Base-by-base conservation (phyloP, 2,113 vertebrate species). In the Chascanopsetta lugubris region DNA sequence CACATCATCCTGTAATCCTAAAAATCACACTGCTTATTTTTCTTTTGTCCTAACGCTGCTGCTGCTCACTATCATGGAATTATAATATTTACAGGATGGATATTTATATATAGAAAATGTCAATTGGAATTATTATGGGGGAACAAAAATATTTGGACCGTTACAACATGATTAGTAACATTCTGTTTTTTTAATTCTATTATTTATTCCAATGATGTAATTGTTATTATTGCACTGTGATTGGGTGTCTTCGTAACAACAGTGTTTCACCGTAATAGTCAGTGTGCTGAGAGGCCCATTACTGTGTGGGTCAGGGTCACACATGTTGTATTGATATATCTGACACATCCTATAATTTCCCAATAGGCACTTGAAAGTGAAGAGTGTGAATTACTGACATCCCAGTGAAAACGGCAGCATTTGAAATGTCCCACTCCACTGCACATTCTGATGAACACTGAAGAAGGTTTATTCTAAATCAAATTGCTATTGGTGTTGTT, bases 281-380 rank as follows among this genome's bases (percentile, higher is more conserved):
- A 15, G 17, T 54, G 11, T 26, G 22, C 18, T 56, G 5, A 62
- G 30, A 59, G 63, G 63, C 61, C 56, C 59, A 5, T 72, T 64
- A 6, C 26, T 29, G 18, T 36, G 36, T 53, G 20, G 59, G 54
- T 66, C n/a, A 56, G 61, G 56, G 20, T 61, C 54, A 58, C 29
- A 34, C 25, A n/a, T 77, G 47, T 12, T 58, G 36, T 38, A 7
- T 49, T 26, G 32, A 40, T 70, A n/a, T 24, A 69, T 25, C 21
- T 68, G 46, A 67, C 57, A 54, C 29, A 20, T 15, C 32, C 54
- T 15, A 10, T 42, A n/a, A 54, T 59, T 25, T 61, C 8, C 4
- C 17, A 27, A 1, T 36, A 20, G 30, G 21, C n/a, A 38, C 20
- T 58, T 12, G n/a, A 22, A 4, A 27, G 11, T 42, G 12, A 42